phyloP scores from a whole-genome alignment of 2,113 vertebrate species.

The Clupea harengus region DNA sequence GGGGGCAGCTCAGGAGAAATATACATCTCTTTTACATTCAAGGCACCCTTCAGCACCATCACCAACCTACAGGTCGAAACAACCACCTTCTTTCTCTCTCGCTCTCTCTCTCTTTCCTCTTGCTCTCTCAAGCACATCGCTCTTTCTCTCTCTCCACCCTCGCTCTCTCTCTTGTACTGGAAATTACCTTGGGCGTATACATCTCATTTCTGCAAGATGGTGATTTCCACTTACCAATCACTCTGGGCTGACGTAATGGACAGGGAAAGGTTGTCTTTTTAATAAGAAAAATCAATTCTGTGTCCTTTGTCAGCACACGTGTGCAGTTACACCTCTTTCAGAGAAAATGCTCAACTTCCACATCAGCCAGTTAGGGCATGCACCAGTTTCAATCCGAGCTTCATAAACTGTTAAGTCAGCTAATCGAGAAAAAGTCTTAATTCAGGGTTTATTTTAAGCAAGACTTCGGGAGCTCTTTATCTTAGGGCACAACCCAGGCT shows the following conservation, averaged over 20 bases:
- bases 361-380: not conserved
- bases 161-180: not conserved
- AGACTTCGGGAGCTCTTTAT: not conserved
- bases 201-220: constrained; percentile 7
- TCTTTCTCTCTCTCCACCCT: not conserved
- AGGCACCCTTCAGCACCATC: not conserved
- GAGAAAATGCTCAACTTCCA: not conserved
- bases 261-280: not conserved
- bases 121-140: too few species aligned
- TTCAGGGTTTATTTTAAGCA: not conserved
- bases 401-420: not conserved
- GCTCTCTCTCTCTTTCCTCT: not conserved
- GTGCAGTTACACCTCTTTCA: not conserved
- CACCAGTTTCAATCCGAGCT: not conserved
- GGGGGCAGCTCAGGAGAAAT: not conserved
- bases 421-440: not conserved
- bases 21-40: constrained; percentile 15
- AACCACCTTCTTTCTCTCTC: not conserved
- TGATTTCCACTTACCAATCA: constrained; percentile 8
- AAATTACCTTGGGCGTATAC: not conserved
- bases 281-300: not conserved
- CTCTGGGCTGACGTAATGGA: not conserved
- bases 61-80: not conserved
- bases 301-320: not conserved
- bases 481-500: not conserved